Conservation (phyloP, 1,140 invertebrate genomes). For the Brachionus asplanchnoidis region DNA sequence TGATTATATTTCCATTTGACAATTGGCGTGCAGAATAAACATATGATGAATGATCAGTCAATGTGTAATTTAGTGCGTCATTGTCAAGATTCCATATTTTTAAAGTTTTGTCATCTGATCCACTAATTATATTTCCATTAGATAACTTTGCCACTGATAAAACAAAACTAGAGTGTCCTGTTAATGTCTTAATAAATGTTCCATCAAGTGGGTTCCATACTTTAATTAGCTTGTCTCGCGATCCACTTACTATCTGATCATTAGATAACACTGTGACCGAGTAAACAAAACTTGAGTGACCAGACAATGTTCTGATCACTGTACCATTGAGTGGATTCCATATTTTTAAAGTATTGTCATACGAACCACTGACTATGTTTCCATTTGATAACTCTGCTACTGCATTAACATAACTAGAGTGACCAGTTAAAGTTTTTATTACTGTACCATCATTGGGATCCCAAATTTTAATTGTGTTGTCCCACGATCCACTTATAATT, state of each 20-base stretch:
- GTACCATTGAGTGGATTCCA: neutral
- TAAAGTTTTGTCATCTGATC: conserved; percentile 95
- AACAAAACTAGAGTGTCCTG: conserved; percentile 60
- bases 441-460: neutral
- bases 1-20: conserved; percentile 69
- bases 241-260: conserved; percentile 56
- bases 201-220: conserved; percentile 57
- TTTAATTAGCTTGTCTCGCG: conserved; percentile 58
- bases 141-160: neutral
- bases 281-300: neutral
- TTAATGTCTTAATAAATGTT: conserved; percentile 50
- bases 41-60: conserved; percentile 59
- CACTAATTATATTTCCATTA: conserved; percentile 76
- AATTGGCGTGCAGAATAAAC: conserved; percentile 88
- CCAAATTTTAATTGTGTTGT: conserved; percentile 12
- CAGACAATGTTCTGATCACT: neutral
- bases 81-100: conserved; percentile 96
- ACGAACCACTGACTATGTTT: neutral
- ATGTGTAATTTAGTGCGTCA: conserved; percentile 69
- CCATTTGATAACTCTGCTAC: neutral
- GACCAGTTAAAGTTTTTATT: neutral
- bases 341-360: neutral
- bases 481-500: neutral
- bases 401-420: neutral
- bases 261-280: neutral